These are phyloP conservation scores for Agrypnia vestita DNA, from an alignment of 1,140 invertebrate species.

Conservation along the genomic window DNA sequence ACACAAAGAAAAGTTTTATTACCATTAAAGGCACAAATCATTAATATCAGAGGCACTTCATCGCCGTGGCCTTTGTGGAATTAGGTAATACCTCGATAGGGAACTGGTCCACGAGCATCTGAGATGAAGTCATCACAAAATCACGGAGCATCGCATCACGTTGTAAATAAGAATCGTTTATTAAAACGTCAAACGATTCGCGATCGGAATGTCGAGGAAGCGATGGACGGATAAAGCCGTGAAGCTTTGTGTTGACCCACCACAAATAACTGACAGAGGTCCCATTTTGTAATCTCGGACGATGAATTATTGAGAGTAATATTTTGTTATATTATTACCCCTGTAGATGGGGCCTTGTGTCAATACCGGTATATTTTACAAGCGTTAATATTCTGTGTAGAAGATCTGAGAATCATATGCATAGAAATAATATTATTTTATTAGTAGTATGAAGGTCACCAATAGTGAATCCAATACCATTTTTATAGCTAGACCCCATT, in stretches of 20 bases:
- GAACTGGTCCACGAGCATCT: constrained; percentile 9
- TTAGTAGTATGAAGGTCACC: too few relatives aligned
- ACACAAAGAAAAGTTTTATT: constrained; percentile 42
- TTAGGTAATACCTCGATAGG: constrained; percentile 20
- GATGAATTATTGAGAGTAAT: too few relatives aligned
- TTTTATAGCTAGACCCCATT: too few relatives aligned
- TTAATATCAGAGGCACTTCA: constrained; percentile 32
- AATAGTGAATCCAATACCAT: too few relatives aligned
- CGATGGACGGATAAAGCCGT: constrained; percentile 54
- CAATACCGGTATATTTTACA: too few relatives aligned
- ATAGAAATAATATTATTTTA: too few relatives aligned
- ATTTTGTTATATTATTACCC: too few relatives aligned
- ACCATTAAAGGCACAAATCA: constrained; percentile 23
- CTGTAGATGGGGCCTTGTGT: too few relatives aligned
- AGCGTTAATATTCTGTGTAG: too few relatives aligned
- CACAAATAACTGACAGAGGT: constrained; percentile 46
- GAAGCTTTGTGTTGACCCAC: constrained; percentile 52
- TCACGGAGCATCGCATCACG: constrained; percentile 53
- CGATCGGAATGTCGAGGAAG: constrained; percentile 57
- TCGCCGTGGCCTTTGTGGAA: constrained; percentile 26
- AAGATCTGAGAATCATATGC: too few relatives aligned
- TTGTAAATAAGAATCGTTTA: constrained; percentile 61
- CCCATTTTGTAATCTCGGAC: neutral
- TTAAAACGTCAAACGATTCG: constrained; percentile 59
- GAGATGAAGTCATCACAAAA: constrained; percentile 39